Percentiles rank a stretch among this genome's conserved stretches.
phyloP scores from a whole-genome alignment of 1,140 invertebrate species.

The Panagrolaimus sp. region DNA sequence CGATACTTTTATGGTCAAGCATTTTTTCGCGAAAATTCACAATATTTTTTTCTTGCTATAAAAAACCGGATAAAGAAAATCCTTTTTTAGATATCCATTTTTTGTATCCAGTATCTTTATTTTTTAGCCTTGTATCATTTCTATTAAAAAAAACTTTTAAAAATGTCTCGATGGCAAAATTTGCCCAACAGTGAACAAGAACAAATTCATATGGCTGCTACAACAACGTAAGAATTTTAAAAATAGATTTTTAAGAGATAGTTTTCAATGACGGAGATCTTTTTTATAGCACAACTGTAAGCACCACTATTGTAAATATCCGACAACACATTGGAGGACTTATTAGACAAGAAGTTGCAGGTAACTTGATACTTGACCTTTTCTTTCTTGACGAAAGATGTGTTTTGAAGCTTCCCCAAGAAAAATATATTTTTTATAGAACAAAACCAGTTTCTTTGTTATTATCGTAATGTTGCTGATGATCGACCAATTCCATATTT shows the following conservation, averaged over 20 bases:
- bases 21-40: too few relatives aligned
- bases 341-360: slow-evolving; percentile 23
- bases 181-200: slow-evolving; percentile 23
- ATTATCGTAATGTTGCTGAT: slow-evolving; percentile 24
- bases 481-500: slow-evolving; percentile 22
- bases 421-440: slow-evolving; percentile 12
- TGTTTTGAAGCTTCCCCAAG: too few relatives aligned
- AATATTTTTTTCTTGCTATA: too few relatives aligned
- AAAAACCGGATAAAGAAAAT: too few relatives aligned
- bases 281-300: background rate
- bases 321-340: slow-evolving; percentile 21
- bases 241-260: background rate
- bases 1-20: too few relatives aligned
- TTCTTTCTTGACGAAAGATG: background rate
- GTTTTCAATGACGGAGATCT: background rate
- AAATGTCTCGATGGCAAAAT: slow-evolving; percentile 20
- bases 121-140: background rate
- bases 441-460: slow-evolving; percentile 21
- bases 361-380: background rate
- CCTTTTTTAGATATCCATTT: too few relatives aligned
- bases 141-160: background rate
- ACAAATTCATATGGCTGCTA: slow-evolving; percentile 16
- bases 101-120: background rate
- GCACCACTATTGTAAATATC: slow-evolving; percentile 5
- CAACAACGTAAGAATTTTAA: slow-evolving; percentile 20